Conservation (phyloP, 92 coral and sea anemone species). For the Palythoa caribaeorum region DNA sequence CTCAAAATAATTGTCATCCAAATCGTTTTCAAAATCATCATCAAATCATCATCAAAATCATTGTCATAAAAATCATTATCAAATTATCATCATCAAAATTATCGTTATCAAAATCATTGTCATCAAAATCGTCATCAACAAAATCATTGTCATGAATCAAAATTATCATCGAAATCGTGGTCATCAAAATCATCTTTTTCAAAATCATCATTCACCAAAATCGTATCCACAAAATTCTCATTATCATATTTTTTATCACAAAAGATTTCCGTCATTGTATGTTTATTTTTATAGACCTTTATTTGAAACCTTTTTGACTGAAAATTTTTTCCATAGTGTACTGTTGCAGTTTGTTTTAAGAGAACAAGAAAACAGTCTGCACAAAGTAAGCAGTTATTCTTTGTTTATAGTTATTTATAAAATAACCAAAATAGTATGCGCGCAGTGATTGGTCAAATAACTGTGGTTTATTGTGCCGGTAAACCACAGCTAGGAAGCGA, state of each 20-base stretch:
- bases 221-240: not conserved
- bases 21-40: not conserved
- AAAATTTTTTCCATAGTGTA: not conserved
- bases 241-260: not conserved
- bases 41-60: not conserved
- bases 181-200: too few species aligned
- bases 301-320: not conserved
- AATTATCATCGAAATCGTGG: not conserved
- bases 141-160: not conserved
- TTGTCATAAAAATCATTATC: too few species aligned
- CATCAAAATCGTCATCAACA: not conserved
- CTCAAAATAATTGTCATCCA: too few species aligned
- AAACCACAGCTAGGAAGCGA: too few species aligned
- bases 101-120: not conserved
- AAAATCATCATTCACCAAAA: not conserved
- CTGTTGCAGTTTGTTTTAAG: constrained; percentile 36
- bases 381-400: constrained; percentile 26
- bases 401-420: not conserved
- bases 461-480: too few species aligned
- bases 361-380: constrained; percentile 18
- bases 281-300: not conserved
- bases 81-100: not conserved
- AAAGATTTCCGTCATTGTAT: not conserved
- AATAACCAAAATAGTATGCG: too few species aligned
- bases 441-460: too few species aligned